Conservation (phyloP, 2,797 vertebrate genomes). For the Chrosomus eos region DNA sequence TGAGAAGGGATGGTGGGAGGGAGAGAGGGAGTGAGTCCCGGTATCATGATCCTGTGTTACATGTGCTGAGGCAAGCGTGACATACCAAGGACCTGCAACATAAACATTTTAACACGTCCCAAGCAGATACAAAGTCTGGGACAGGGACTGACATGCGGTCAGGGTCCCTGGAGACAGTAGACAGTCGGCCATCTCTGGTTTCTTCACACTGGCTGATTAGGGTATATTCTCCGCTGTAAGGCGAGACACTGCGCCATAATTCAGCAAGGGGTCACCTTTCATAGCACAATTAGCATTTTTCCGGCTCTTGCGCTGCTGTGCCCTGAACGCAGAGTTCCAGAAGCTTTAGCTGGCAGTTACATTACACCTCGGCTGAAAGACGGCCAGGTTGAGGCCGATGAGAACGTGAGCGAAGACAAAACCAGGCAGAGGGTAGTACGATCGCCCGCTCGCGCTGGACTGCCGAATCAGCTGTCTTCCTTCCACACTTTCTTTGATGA, state of each 20-base stretch:
- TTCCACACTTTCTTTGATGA: neutral
- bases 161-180: slow-evolving; percentile 32
- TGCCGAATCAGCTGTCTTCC: neutral
- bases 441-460: neutral
- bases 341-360: slow-evolving; percentile 30
- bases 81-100: slow-evolving; percentile 28
- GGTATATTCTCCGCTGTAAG: slow-evolving; percentile 52
- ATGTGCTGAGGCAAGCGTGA: slow-evolving; percentile 66
- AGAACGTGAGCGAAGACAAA: slow-evolving; percentile 9
- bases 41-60: slow-evolving; percentile 64
- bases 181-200: slow-evolving; percentile 46
- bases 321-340: slow-evolving; percentile 2
- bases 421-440: neutral
- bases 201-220: slow-evolving; percentile 49
- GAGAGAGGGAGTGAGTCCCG: slow-evolving; percentile 39
- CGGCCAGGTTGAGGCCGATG: neutral
- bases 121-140: neutral
- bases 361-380: slow-evolving; percentile 22
- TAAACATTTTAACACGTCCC: slow-evolving; percentile 43
- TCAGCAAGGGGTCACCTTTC: slow-evolving; percentile 39
- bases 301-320: slow-evolving; percentile 16
- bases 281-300: slow-evolving; percentile 41
- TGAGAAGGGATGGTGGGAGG: neutral
- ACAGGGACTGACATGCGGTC: slow-evolving; percentile 29
- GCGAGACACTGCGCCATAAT: slow-evolving; percentile 41